Evolutionary conservation across 2,888 invertebrate genomes (phyloP).

Genomic region (Drosophila niveifrons): DNA sequence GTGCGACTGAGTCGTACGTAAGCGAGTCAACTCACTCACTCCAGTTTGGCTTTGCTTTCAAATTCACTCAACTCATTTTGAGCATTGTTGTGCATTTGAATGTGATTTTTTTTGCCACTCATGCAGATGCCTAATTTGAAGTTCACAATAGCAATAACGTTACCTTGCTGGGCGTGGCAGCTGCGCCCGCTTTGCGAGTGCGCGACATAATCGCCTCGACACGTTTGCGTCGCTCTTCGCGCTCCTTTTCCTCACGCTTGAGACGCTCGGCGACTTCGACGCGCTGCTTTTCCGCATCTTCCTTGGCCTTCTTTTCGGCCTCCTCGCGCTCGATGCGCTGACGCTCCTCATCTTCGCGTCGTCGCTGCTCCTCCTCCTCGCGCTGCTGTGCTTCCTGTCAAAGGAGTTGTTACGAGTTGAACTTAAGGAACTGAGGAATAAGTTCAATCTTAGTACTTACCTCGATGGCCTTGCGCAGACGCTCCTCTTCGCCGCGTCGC

Average conservation of each 20-base stretch:
- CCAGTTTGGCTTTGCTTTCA: no score
- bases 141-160: no score
- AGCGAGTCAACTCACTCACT: no score
- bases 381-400: conserved; percentile 90
- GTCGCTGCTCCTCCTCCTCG: conserved; percentile 91
- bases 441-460: conserved; percentile 84
- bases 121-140: no score
- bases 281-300: conserved; percentile 94
- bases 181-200: conserved; percentile 87
- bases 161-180: conserved; percentile 83
- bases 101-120: no score
- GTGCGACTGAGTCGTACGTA: no score
- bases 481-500: conserved; percentile 93
- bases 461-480: conserved; percentile 93
- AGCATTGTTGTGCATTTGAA: no score
- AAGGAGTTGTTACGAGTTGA: neutral
- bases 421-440: neutral
- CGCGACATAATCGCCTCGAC: conserved; percentile 97
- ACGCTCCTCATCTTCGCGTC: conserved; percentile 88
- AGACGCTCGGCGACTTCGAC: conserved; percentile 93
- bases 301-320: conserved; percentile 92
- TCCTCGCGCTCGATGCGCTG: conserved; percentile 90
- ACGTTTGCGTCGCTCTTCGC: conserved; percentile 94
- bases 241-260: conserved; percentile 94
- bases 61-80: no score